Conservation (phyloP, 2,797 vertebrate genomes). For the Rhynchonycteris naso region DNA sequence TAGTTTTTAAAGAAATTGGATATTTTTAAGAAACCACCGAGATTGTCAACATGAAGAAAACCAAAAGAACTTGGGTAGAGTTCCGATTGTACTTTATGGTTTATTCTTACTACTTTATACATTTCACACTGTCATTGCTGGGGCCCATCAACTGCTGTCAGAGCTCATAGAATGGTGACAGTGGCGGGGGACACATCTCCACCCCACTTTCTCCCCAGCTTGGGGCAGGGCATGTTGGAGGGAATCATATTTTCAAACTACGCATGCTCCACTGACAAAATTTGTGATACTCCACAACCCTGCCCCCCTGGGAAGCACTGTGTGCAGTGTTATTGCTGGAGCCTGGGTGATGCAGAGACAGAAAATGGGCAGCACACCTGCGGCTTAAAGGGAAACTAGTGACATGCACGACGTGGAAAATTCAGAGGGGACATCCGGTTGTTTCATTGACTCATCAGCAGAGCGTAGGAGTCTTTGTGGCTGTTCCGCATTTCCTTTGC, state of each 20-base stretch:
- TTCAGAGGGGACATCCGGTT: background rate
- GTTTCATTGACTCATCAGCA: background rate
- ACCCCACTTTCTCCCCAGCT: too few species aligned
- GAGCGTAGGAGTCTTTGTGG: accelerated
- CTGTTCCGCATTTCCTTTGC: accelerated
- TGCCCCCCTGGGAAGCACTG: accelerated
- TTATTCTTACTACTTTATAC: background rate
- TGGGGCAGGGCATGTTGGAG: background rate
- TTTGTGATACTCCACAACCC: background rate
- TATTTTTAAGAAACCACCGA: background rate
- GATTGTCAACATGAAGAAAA: background rate
- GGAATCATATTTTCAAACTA: too few species aligned
- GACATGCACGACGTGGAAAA: background rate
- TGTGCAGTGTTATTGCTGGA: accelerated
- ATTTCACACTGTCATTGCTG: accelerated
- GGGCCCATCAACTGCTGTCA: background rate
- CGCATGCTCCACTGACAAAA: background rate
- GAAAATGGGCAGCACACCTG: background rate
- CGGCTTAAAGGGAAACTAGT: background rate
- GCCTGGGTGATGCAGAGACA: accelerated
- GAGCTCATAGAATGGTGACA: accelerated
- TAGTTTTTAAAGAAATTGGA: background rate
- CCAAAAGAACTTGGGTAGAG: background rate
- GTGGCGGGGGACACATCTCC: background rate
- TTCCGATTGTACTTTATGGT: background rate